Evolutionary conservation across 2,888 invertebrate genomes (phyloP).

Genomic region (Corbicula japonica): DNA sequence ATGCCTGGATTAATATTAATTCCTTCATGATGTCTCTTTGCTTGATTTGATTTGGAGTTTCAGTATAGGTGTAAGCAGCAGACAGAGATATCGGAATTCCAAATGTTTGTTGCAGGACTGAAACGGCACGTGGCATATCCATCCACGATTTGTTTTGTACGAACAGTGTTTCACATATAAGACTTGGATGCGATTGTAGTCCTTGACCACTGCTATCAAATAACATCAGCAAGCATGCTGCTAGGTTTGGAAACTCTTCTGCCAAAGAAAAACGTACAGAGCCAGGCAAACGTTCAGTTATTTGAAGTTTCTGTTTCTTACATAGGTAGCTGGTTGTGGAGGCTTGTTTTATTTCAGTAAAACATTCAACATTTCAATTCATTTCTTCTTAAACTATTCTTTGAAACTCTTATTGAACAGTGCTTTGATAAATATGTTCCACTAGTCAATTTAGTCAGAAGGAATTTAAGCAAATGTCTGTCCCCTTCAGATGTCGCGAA

Average conservation of each 20-base stretch:
- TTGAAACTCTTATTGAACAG: neutral
- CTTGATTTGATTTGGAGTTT: conserved; percentile 7
- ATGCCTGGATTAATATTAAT: conserved; percentile 13
- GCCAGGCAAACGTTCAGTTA: neutral
- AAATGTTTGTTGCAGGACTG: conserved; percentile 11
- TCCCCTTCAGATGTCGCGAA: neutral
- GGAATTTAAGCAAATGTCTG: neutral
- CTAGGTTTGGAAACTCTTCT: conserved; percentile 5
- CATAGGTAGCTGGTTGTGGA: neutral
- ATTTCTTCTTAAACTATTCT: too few relatives aligned
- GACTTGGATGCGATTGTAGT: neutral
- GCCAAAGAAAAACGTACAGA: neutral
- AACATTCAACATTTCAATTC: neutral
- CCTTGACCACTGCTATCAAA: conserved; percentile 6
- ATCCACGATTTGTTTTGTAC: conserved; percentile 3
- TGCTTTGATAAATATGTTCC: neutral
- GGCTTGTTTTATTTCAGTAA: neutral
- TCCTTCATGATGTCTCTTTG: conserved; percentile 16
- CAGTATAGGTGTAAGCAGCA: conserved; percentile 20
- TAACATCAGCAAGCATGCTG: neutral
- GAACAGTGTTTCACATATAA: conserved; percentile 22
- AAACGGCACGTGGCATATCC: conserved; percentile 18
- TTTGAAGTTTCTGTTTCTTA: conserved; percentile 8
- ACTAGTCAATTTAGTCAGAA: neutral
- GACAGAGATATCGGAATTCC: conserved; percentile 12